These are phyloP conservation scores for Vanessa tameamea DNA, from an alignment of 1,140 invertebrate species.

Conservation along the genomic window DNA sequence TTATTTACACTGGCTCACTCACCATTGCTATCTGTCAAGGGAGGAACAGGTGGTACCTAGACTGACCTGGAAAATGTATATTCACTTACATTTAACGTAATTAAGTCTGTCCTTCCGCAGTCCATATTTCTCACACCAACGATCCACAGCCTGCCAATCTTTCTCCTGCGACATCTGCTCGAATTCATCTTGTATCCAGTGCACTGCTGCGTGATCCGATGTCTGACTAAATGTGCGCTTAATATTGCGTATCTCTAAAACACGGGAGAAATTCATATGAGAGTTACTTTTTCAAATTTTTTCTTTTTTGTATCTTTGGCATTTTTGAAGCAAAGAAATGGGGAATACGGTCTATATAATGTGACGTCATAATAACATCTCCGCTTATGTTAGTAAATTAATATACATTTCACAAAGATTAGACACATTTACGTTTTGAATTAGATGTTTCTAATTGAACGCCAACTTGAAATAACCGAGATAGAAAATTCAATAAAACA, in stretches of 20 bases:
- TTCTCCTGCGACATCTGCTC: conserved; percentile 42
- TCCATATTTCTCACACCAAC: conserved; percentile 64
- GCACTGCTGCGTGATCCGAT: conserved; percentile 81
- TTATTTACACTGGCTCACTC: no score
- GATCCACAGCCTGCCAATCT: conserved; percentile 42
- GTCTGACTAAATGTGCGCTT: conserved; percentile 77
- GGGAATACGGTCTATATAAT: neutral
- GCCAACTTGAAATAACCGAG: no score
- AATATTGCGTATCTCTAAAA: conserved; percentile 64
- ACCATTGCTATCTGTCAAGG: no score
- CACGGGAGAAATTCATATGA: neutral
- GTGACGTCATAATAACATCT: neutral
- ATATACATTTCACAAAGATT: no score
- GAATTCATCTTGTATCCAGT: conserved; percentile 79
- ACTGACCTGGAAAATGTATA: neutral
- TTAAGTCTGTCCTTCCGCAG: conserved; percentile 71
- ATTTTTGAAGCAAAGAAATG: no score
- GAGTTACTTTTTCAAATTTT: no score
- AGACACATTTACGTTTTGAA: no score
- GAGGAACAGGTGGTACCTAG: no score
- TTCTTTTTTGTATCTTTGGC: no score
- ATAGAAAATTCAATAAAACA: no score
- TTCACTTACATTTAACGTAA: conserved; percentile 69
- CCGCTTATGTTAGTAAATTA: no score
- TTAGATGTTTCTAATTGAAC: no score